Percentiles rank a stretch among this genome's conserved stretches.
Evolutionary conservation across 2,888 invertebrate genomes (phyloP).

Genomic region (Tinea trinotella): DNA sequence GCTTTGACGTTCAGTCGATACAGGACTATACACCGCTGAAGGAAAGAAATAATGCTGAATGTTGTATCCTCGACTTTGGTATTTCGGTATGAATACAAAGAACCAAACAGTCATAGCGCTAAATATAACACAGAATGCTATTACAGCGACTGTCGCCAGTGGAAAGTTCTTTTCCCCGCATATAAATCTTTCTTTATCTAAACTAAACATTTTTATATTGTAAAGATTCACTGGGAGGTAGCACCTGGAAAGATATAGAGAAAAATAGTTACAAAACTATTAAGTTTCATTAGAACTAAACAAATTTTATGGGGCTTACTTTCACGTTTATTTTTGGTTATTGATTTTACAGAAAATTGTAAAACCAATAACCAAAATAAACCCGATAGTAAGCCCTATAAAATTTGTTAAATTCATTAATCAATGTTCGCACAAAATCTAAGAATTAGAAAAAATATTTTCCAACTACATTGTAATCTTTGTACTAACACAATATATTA

Average conservation of each 20-base stretch:
- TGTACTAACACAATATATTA: too few species aligned
- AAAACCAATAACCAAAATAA: too few species aligned
- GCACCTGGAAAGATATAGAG: conserved; percentile 51
- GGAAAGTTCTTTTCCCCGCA: conserved; percentile 41
- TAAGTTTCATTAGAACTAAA: too few species aligned
- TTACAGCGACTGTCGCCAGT: conserved; percentile 30
- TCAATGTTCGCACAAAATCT: too few species aligned
- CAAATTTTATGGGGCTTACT: too few species aligned
- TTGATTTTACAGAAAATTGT: too few species aligned
- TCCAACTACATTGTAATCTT: too few species aligned
- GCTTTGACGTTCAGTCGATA: not conserved
- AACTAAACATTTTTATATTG: conserved; percentile 55
- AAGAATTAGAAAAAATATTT: too few species aligned
- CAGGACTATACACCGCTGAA: conserved; percentile 33
- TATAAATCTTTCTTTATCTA: conserved; percentile 51
- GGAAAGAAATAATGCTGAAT: conserved; percentile 32
- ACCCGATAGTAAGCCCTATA: too few species aligned
- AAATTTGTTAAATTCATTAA: too few species aligned
- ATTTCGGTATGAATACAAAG: conserved; percentile 42
- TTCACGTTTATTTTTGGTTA: too few species aligned
- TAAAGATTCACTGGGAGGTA: conserved; percentile 45
- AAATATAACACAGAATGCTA: conserved; percentile 36
- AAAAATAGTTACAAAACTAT: too few species aligned
- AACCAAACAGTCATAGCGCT: conserved; percentile 45
- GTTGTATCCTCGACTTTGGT: conserved; percentile 30